Base-by-base conservation (phyloP, 2,888 invertebrate species). In the Agrilus cyanescens region DNA sequence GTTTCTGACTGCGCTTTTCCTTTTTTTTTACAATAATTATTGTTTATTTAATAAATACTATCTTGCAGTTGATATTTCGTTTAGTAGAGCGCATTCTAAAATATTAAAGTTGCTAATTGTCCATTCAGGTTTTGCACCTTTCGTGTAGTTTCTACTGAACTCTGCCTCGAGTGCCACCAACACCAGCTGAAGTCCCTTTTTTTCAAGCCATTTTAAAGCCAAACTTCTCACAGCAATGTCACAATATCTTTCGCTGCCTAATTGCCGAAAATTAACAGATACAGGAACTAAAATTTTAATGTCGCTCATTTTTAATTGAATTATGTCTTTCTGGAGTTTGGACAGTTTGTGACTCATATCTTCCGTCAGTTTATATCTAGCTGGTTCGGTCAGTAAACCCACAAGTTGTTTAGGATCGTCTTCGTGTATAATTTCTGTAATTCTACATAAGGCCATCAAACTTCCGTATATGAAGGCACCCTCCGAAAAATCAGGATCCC, bases 401-500 rank as follows among this genome's bases (percentile, higher is more conserved):
- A 59, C 53, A 13, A 67, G 46, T 41, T 62, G 52, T 16, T 61
- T 54, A 3, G 57, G 53, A 43, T 57, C 53, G 42, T 61, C 56
- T n/a, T 50, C 46, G 46, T 58, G 57, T 12, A 67, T 63, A 40
- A 66, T 65, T 44, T 66, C 62, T 1, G 65, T 65, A 34, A 67
- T 62, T 43, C 53, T 53, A 45, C 66, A 66, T 12, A 66, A 57
- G 1, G 67, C 67, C 32, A 55, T 49, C 3, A 57, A 59, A 5
- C 52, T 52, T 12, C 67, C 67, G 44, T 63, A 66, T 43, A 67
- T 66, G 44, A 67, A 67, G 5, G 63, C 64, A 0, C 67, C 67
- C 54, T 67, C 67, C n/a, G 60, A 56, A 46, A 67, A 67, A 4
- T 66, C 63, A 1, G 63, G 61, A 48, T 67, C 67, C 64, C 65